Percentiles rank a stretch among this genome's conserved stretches.
Evolutionary conservation across 2,113 vertebrate species (phyloP).

Genomic region (rat (Rattus norvegicus)): DNA sequence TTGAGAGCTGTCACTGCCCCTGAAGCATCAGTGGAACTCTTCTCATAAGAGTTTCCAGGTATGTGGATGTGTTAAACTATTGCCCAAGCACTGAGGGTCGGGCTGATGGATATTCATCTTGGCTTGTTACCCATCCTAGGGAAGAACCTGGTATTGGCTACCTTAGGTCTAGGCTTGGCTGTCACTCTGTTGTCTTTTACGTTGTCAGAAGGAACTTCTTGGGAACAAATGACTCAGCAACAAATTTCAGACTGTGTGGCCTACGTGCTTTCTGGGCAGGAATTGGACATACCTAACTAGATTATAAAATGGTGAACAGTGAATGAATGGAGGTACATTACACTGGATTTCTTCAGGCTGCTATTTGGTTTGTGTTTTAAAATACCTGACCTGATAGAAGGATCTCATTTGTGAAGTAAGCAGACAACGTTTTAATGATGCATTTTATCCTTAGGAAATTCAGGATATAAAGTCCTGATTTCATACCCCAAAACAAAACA

Average conservation of each 20-base stretch:
- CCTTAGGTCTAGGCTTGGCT: constrained; percentile 20
- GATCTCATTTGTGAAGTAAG: constrained; percentile 9
- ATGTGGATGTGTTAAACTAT: neutral
- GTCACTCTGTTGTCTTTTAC: constrained; percentile 47
- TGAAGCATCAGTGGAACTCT: neutral
- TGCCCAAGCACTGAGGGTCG: neutral
- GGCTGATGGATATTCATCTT: neutral
- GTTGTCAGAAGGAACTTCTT: constrained; percentile 73
- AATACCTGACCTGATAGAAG: neutral
- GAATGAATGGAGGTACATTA: constrained; percentile 8
- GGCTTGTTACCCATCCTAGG: neutral
- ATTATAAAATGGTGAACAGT: constrained; percentile 2
- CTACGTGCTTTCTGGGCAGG: constrained; percentile 44
- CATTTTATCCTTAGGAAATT: constrained; percentile 71
- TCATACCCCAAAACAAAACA: constrained; percentile 7
- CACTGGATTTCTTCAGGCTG: neutral
- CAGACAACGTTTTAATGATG: constrained; percentile 65
- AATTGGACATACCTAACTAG: neutral
- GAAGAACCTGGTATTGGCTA: neutral
- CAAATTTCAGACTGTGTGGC: constrained; percentile 41
- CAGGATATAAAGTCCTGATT: constrained; percentile 61
- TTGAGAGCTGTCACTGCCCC: neutral
- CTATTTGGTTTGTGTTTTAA: neutral
- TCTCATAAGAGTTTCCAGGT: neutral
- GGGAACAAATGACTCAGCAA: constrained; percentile 82